Percentiles rank a stretch among this genome's conserved stretches.
Conservation (phyloP, 1,140 invertebrate genomes). For the Drosophila ananassae region DNA sequence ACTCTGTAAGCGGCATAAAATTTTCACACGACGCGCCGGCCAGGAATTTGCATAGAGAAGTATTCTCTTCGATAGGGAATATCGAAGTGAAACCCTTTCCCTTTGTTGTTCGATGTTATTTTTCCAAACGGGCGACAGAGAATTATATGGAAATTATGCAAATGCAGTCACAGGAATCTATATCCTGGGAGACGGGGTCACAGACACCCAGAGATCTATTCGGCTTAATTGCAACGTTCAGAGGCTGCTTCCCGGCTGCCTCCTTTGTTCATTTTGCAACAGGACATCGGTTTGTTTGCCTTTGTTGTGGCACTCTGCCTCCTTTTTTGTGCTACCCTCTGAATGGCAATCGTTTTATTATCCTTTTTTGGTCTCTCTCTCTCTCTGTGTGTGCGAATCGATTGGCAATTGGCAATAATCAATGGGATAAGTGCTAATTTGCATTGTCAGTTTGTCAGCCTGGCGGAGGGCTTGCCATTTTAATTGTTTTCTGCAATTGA, state of each 20-base stretch:
- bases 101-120: constrained; percentile 29
- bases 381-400: constrained; percentile 35
- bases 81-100: constrained; percentile 44
- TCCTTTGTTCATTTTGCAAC: constrained; percentile 38
- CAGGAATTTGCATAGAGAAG: constrained; percentile 59
- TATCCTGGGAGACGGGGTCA: constrained; percentile 6
- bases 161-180: constrained; percentile 42
- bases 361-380: background rate
- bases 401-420: constrained; percentile 78
- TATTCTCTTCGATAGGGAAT: background rate
- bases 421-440: constrained; percentile 75
- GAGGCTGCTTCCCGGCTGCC: constrained; percentile 27
- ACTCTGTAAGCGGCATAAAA: constrained; percentile 33
- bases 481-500: constrained; percentile 41
- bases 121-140: constrained; percentile 65
- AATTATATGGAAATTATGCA: constrained; percentile 78
- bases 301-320: constrained; percentile 38
- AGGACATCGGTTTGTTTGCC: constrained; percentile 41
- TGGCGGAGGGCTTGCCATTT: constrained; percentile 35
- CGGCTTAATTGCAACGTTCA: constrained; percentile 60
- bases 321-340: constrained; percentile 10
- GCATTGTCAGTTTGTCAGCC: constrained; percentile 62
- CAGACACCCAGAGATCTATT: constrained; percentile 19
- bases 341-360: constrained; percentile 18
- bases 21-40: constrained; percentile 65